Evolutionary conservation across 2,113 vertebrate species (phyloP).

Genomic region (Girardinichthys multiradiatus): DNA sequence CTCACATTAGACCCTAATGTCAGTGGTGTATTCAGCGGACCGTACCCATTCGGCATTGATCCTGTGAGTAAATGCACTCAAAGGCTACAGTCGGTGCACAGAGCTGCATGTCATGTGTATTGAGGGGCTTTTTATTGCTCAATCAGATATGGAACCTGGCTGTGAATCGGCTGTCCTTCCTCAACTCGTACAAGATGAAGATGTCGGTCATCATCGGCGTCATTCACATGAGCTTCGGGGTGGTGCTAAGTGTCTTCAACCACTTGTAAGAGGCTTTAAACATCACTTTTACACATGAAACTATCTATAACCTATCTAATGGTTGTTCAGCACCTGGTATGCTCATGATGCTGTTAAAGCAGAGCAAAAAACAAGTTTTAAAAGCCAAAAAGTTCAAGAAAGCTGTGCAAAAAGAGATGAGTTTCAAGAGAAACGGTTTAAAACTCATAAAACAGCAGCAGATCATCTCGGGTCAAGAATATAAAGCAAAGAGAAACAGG

Average conservation of each 20-base stretch:
- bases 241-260: conserved; percentile 92
- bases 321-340: not conserved
- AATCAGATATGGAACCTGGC: conserved; percentile 95
- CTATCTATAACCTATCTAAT: not conserved
- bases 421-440: too few relatives aligned
- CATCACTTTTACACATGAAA: not conserved
- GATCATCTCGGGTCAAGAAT: too few relatives aligned
- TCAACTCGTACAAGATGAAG: conserved; percentile 99
- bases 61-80: conserved; percentile 82
- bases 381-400: too few relatives aligned
- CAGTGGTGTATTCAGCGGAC: conserved; percentile 90
- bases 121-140: conserved; percentile 8
- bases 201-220: conserved; percentile 97
- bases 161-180: conserved; percentile 92
- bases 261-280: conserved; percentile 88
- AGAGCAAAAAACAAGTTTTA: not conserved
- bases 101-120: not conserved
- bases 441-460: too few relatives aligned
- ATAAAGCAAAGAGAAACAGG: too few relatives aligned
- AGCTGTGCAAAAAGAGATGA: too few relatives aligned
- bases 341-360: not conserved
- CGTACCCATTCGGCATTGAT: conserved; percentile 94
- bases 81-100: not conserved
- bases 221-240: conserved; percentile 94
- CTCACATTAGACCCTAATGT: conserved; percentile 89